Conservation (phyloP, 2,113 vertebrate species). For the Scomber scombrus region DNA sequence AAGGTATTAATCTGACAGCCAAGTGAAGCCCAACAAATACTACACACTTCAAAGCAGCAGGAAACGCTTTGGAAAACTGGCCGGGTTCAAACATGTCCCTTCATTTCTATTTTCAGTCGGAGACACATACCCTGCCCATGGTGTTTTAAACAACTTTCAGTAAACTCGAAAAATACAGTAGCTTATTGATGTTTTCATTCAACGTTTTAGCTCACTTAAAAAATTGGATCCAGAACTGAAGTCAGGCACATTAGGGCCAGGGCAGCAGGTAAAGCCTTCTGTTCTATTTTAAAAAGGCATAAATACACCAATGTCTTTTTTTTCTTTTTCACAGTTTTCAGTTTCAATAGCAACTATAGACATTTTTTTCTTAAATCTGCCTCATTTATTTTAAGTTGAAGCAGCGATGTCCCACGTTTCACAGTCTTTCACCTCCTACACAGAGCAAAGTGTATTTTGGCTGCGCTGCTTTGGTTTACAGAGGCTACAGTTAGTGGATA, state of each 20-base stretch:
- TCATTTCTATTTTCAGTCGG: conserved; percentile 65
- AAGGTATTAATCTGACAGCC: conserved; percentile 85
- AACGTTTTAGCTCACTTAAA: conserved; percentile 43
- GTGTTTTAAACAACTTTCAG: conserved; percentile 44
- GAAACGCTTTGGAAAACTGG: conserved; percentile 67
- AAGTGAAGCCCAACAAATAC: conserved; percentile 83
- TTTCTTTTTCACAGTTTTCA: not conserved
- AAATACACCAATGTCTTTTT: not conserved
- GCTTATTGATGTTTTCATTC: conserved; percentile 11
- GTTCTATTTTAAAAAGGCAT: conserved; percentile 2
- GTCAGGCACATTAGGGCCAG: not conserved
- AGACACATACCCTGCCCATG: conserved; percentile 54
- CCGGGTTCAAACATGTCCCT: conserved; percentile 72
- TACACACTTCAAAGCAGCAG: conserved; percentile 81
- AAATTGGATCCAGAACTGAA: conserved; percentile 8
- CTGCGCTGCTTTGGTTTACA: conserved; percentile 7
- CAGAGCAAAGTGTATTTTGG: conserved; percentile 21
- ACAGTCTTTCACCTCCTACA: conserved; percentile 35
- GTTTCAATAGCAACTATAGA: not conserved
- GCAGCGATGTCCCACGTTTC: conserved; percentile 22
- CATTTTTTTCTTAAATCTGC: conserved; percentile 8
- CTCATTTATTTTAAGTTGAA: conserved; percentile 20
- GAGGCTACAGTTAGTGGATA: conserved; percentile 7
- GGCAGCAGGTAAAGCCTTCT: not conserved
- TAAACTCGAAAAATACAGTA: conserved; percentile 34